Base-by-base conservation (phyloP, 2,888 invertebrate genomes). In the Cataglyphis rosenhaueri region DNA sequence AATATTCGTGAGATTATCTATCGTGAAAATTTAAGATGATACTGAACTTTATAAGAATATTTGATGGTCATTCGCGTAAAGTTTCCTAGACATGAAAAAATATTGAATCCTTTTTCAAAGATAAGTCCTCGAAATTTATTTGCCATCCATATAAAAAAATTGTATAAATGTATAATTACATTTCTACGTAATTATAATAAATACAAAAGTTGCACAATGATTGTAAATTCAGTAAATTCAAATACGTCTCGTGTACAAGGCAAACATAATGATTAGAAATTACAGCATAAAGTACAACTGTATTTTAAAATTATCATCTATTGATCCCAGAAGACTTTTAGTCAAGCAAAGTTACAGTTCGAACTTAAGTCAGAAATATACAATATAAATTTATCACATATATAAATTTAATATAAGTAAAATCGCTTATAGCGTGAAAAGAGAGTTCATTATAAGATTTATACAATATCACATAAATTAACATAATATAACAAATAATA, bases 251-350 rank as follows among this genome's bases (percentile, higher is more conserved):
- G 6, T 52, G 8, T 52, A 38, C 41, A 44, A 21, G 57, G 57
- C n/a, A 70, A 70, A 25, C 44, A 78, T 59, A 78, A 59, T 70
- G 68, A 68, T 57, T 57, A 68, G 41, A 55, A 38, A 78, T 59
- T 78, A 57, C 21, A 59, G 21, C 44, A 38, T 3, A 21, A 18
- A 68, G 12, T 32, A 70, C 15, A 70, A 70, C 59, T 70, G 18
- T 41, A 44, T n/a, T 41, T 59, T 44, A 21, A 78, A 70, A 57
- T 32, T 10, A 62, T 32, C 21, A 15, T 15, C 57, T 68, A 78
- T 32, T 18, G 44, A 59, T 78, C 44, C 70, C 70, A 44, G 21
- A 44, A 70, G 70, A 32, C 0, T 32, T 32, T 0, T 4, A 32
- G 18, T 75, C 38, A n/a, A n/a, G 25, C 35, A 75, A 65, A 75